phyloP scores from a whole-genome alignment of 92 coral and sea anemone species.

The Nematostella vectensis region DNA sequence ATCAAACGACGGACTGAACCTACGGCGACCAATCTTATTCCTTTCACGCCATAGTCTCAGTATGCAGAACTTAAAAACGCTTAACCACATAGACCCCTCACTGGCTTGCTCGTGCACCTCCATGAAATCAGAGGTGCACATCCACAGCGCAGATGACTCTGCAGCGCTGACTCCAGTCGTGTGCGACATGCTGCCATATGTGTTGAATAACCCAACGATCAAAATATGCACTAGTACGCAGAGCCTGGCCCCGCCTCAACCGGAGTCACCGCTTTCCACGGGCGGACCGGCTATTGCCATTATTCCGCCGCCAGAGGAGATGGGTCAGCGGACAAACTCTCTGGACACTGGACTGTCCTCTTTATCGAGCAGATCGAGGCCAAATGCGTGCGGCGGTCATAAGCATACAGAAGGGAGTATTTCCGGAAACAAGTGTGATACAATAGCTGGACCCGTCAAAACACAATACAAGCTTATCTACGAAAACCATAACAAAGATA shows the following conservation, averaged over 20 bases:
- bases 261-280: not conserved
- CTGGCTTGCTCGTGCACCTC: constrained; percentile 62
- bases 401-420: not conserved
- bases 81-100: constrained; percentile 39
- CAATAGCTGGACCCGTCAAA: not conserved
- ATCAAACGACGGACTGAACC: constrained; percentile 36
- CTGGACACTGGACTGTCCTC: not conserved
- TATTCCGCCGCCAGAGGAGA: constrained; percentile 9
- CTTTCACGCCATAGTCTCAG: constrained; percentile 48
- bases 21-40: constrained; percentile 63
- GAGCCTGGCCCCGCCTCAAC: not conserved
- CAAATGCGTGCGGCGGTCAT: not conserved
- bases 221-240: constrained; percentile 4
- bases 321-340: constrained; percentile 1
- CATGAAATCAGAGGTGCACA: constrained; percentile 29
- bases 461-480: not conserved
- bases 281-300: constrained; percentile 22
- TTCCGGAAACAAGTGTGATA: not conserved
- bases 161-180: constrained; percentile 25
- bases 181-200: constrained; percentile 17
- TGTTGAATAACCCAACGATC: constrained; percentile 10
- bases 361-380: not conserved
- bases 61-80: constrained; percentile 38
- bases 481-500: not conserved
- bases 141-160: constrained; percentile 34